Conservation (phyloP, 2,888 invertebrate genomes). For the Dorcus hopei region DNA sequence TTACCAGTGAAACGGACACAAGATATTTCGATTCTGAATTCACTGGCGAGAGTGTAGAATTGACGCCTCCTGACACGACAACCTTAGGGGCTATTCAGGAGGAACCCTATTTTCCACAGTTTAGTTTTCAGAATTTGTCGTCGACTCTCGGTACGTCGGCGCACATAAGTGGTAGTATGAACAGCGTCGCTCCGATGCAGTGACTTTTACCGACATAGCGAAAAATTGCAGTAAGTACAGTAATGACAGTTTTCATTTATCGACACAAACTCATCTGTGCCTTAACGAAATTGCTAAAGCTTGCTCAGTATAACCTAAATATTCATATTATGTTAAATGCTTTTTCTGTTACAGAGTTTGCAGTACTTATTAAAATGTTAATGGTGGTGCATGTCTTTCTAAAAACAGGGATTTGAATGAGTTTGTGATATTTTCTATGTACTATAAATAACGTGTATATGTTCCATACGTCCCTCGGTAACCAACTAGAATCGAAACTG, state of each 20-base stretch:
- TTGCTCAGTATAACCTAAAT: neutral
- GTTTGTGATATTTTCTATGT: constrained; percentile 11
- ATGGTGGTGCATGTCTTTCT: constrained; percentile 5
- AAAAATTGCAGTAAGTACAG: neutral
- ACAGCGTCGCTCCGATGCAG: constrained; percentile 38
- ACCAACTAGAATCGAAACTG: too few species aligned
- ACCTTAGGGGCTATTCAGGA: constrained; percentile 65
- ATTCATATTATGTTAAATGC: neutral
- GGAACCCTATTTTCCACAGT: constrained; percentile 74
- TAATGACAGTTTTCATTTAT: too few species aligned
- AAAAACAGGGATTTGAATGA: constrained; percentile 10
- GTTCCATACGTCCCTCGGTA: too few species aligned
- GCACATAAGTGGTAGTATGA: constrained; percentile 61
- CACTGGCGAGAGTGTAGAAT: constrained; percentile 93
- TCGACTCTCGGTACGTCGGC: constrained; percentile 63
- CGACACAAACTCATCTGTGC: neutral
- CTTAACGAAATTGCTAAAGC: neutral
- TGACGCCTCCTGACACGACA: constrained; percentile 86
- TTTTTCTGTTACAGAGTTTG: neutral
- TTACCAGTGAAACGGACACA: constrained; percentile 94
- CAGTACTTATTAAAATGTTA: constrained; percentile 1
- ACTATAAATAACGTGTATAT: neutral
- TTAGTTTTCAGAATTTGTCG: constrained; percentile 75
- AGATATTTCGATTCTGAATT: constrained; percentile 98
- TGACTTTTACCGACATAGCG: constrained; percentile 17